Evolutionary conservation across 2,797 vertebrate species (phyloP).

Genomic region (Pseudotriccus pelzelni): DNA sequence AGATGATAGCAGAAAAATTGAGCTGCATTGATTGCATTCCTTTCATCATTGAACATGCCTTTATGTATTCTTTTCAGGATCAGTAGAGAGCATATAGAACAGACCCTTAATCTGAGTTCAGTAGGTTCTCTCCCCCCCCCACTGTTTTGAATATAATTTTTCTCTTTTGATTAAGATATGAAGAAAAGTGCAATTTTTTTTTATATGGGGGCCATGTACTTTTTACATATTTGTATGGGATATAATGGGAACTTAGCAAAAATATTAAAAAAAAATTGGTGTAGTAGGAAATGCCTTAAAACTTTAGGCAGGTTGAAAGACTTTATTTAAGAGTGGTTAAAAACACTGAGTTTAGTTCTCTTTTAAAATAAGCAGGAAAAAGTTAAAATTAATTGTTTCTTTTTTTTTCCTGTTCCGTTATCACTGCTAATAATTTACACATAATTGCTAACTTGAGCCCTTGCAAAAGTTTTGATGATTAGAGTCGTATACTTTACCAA

Average conservation of each 20-base stretch:
- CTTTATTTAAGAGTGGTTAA: not conserved
- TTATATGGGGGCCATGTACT: not conserved
- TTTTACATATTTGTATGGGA: not conserved
- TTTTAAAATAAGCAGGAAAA: not conserved
- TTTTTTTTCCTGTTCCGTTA: not conserved
- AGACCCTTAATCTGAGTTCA: conserved; percentile 22
- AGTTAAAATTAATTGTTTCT: not conserved
- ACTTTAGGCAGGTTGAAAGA: not conserved
- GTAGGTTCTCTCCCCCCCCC: not conserved
- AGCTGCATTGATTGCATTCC: conserved; percentile 53
- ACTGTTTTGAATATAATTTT: conserved; percentile 4
- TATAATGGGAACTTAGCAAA: not conserved
- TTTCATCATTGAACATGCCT: conserved; percentile 50
- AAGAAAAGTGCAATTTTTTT: not conserved
- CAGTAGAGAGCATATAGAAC: conserved; percentile 1
- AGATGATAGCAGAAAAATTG: conserved; percentile 55
- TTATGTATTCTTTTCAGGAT: conserved; percentile 50
- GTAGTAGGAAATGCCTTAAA: not conserved
- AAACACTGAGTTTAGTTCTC: not conserved
- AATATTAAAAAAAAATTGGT: not conserved
- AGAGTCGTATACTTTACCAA: not conserved
- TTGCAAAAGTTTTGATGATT: not conserved
- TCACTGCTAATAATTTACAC: not conserved
- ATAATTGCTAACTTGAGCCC: not conserved
- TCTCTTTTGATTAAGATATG: conserved; percentile 23